phyloP scores from a whole-genome alignment of 1,140 invertebrate genomes.

The Nasonia vitripennis region DNA sequence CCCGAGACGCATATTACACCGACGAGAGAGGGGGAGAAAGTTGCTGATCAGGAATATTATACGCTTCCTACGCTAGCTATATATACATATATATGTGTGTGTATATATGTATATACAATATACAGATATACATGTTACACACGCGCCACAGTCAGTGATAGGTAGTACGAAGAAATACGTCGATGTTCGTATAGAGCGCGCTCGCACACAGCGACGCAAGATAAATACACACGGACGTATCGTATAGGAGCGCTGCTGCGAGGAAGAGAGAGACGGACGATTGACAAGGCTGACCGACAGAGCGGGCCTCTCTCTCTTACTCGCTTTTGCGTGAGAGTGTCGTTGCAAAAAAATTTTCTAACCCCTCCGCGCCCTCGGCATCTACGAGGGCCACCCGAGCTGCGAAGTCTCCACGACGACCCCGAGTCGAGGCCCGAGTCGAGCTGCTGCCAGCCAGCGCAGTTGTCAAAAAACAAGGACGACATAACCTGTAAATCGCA shows the following conservation, averaged over 20 bases:
- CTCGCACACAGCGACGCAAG: background rate
- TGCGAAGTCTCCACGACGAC: background rate
- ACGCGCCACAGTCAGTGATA: background rate
- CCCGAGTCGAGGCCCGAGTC: background rate
- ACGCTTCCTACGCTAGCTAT: slow-evolving; percentile 23
- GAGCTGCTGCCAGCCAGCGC: background rate
- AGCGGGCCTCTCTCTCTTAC: slow-evolving; percentile 32
- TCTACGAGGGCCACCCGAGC: background rate
- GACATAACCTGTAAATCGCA: slow-evolving; percentile 44
- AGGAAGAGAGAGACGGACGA: slow-evolving; percentile 43
- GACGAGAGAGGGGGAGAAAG: slow-evolving; percentile 25
- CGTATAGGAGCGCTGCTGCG: background rate
- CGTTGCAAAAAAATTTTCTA: slow-evolving; percentile 41
- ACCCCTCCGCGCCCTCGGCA: background rate
- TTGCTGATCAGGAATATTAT: slow-evolving; percentile 34
- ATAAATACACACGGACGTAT: slow-evolving; percentile 27
- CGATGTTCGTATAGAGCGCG: background rate
- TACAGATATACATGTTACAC: background rate
- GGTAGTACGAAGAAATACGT: slow-evolving; percentile 11
- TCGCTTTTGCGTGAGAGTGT: slow-evolving; percentile 29
- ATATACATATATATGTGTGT: background rate
- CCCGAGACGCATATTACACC: background rate
- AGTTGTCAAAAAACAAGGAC: slow-evolving; percentile 48
- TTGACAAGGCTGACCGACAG: slow-evolving; percentile 43
- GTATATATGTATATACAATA: background rate